Percentiles rank a stretch among this genome's conserved stretches.
Evolutionary conservation across 2,797 vertebrate genomes (phyloP).

Genomic region (Antennarius maculatus): DNA sequence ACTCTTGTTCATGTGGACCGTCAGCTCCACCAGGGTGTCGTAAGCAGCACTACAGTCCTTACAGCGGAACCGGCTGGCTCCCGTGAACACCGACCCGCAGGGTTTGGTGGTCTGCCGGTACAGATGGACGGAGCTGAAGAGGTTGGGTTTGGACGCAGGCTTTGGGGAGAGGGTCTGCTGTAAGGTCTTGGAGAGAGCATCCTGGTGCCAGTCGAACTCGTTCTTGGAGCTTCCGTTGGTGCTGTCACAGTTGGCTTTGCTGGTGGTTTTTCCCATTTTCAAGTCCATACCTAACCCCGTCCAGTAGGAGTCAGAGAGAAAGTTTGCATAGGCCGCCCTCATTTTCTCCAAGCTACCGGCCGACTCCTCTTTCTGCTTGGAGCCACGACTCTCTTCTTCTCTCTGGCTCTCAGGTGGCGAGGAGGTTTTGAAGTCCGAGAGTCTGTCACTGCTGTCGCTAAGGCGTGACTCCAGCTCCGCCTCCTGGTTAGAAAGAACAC

Average conservation of each 20-base stretch:
- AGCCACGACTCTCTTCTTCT: conserved; percentile 80
- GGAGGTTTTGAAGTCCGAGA: conserved; percentile 90
- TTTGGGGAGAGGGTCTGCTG: conserved; percentile 92
- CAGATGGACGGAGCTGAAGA: conserved; percentile 98
- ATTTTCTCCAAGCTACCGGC: conserved; percentile 96
- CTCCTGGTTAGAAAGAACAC: conserved; percentile 94
- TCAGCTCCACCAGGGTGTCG: conserved; percentile 96
- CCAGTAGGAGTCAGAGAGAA: conserved; percentile 98
- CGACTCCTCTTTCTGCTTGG: conserved; percentile 86
- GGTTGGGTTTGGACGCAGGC: conserved; percentile 91
- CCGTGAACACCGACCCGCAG: conserved; percentile 93
- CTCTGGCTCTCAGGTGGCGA: conserved; percentile 85
- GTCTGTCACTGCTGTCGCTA: conserved; percentile 92
- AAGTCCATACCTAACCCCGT: conserved; percentile 92
- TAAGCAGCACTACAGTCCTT: conserved; percentile 97
- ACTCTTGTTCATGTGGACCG: conserved; percentile 97
- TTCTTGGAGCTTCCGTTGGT: conserved; percentile 90
- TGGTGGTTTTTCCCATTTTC: conserved; percentile 88
- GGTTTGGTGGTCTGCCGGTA: conserved; percentile 95
- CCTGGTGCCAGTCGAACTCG: conserved; percentile 99
- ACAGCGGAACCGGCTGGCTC: conserved; percentile 96
- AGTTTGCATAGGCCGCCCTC: conserved; percentile 97
- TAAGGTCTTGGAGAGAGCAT: conserved; percentile 94
- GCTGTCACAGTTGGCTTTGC: conserved; percentile 91
- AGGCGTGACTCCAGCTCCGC: conserved; percentile 92